phyloP scores from a whole-genome alignment of 2,113 vertebrate species.

The Dicentrarchus labrax region DNA sequence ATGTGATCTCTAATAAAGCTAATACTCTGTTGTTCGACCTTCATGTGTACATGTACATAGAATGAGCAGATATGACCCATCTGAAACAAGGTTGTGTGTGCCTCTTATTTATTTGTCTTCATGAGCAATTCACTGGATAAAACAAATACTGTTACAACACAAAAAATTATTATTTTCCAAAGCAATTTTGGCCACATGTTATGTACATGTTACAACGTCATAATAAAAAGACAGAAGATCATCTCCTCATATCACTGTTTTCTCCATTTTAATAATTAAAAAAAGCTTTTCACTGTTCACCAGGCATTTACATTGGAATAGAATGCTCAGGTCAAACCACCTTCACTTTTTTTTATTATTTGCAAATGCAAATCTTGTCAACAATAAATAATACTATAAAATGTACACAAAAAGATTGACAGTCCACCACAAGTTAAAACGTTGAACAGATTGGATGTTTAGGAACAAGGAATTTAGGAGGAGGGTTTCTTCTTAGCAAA shows the following conservation, averaged over 20 bases:
- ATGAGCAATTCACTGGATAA: constrained; percentile 86
- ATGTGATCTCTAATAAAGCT: not conserved
- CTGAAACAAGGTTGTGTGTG: constrained; percentile 72
- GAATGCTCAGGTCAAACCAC: constrained; percentile 79
- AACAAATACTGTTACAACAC: constrained; percentile 89
- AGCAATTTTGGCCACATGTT: constrained; percentile 85
- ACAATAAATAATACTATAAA: constrained; percentile 91
- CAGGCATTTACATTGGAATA: constrained; percentile 74
- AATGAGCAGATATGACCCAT: constrained; percentile 48
- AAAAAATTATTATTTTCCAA: constrained; percentile 83
- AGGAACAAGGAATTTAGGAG: constrained; percentile 52
- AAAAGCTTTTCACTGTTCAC: constrained; percentile 79
- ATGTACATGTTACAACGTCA: constrained; percentile 85
- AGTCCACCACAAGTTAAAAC: constrained; percentile 85
- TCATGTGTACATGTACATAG: not conserved
- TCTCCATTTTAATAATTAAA: constrained; percentile 79
- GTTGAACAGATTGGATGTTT: constrained; percentile 77
- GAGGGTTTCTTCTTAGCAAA: constrained; percentile 78
- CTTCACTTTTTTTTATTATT: constrained; percentile 75
- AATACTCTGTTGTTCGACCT: not conserved
- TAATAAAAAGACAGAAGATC: constrained; percentile 82
- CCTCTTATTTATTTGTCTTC: constrained; percentile 87
- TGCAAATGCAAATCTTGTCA: constrained; percentile 86
- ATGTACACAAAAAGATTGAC: constrained; percentile 87
- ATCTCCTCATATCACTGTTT: constrained; percentile 69